Percentiles rank a stretch among this genome's conserved stretches.
Conservation (phyloP, 37 sponge, comb jelly and placozoan species). For the Bolinopsis microptera region DNA sequence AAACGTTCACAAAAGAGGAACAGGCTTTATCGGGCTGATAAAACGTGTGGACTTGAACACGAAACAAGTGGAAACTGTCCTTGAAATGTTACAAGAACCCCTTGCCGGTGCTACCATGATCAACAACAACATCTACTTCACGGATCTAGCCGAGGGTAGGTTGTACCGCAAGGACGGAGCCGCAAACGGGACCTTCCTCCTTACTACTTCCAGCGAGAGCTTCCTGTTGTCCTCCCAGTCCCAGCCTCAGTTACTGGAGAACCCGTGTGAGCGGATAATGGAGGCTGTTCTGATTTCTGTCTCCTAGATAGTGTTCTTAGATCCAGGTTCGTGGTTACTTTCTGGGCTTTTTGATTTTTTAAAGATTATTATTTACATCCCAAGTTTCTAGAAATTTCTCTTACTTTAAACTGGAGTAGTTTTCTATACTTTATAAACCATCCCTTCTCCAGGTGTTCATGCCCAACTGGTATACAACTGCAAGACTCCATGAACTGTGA, state of each 20-base stretch:
- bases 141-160: neutral
- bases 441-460: neutral
- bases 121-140: slow-evolving; percentile 9
- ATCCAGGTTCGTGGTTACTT: neutral
- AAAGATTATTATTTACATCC: no score
- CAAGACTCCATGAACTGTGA: slow-evolving; percentile 22
- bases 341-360: no score
- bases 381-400: no score
- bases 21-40: neutral
- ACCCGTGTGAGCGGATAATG: slow-evolving; percentile 26
- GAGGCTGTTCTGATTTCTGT: slow-evolving; percentile 47
- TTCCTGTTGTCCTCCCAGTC: slow-evolving; percentile 45
- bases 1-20: neutral
- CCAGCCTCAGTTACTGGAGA: neutral
- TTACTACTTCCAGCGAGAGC: neutral
- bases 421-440: no score
- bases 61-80: neutral
- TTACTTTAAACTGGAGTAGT: no score
- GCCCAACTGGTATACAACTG: neutral
- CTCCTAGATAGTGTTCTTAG: neutral
- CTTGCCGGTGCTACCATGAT: slow-evolving; percentile 1
- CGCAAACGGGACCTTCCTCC: neutral
- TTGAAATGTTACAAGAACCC: neutral
- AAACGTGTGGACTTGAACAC: neutral
- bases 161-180: neutral